Evolutionary conservation across 2,888 invertebrate species (phyloP).

Genomic region (Achlya flavicornis): DNA sequence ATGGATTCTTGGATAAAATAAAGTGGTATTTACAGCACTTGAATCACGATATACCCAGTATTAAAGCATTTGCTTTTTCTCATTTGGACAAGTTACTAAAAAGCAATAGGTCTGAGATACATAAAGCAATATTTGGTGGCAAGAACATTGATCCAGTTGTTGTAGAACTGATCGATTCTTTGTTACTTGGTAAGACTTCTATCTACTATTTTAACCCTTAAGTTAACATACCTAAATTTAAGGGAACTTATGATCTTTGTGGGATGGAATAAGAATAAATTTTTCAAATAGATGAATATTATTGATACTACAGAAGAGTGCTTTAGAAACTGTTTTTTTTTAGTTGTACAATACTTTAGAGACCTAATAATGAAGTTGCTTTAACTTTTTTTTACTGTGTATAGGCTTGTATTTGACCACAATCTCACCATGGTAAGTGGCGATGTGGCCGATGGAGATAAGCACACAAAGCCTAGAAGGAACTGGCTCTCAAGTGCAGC

Average conservation of each 20-base stretch:
- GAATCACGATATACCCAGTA: slow-evolving; percentile 91
- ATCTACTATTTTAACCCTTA: not conserved
- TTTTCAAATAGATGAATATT: no score
- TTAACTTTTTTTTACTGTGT: not conserved
- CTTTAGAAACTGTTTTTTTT: no score
- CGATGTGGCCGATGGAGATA: no score
- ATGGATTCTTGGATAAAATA: slow-evolving; percentile 85
- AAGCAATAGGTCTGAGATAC: slow-evolving; percentile 87
- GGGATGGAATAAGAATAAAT: no score
- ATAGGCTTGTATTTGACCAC: no score
- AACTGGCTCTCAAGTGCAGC: no score
- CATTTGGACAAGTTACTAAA: slow-evolving; percentile 88
- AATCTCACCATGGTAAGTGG: no score
- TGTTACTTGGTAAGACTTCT: slow-evolving; percentile 80
- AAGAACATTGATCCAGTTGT: slow-evolving; percentile 88
- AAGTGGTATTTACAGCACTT: slow-evolving; percentile 87
- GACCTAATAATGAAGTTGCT: not conserved
- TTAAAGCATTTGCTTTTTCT: slow-evolving; percentile 89
- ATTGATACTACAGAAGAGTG: no score
- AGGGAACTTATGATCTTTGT: no score
- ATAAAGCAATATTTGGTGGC: slow-evolving; percentile 88
- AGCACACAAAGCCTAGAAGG: no score
- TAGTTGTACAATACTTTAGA: not conserved
- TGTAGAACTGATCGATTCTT: slow-evolving; percentile 87
- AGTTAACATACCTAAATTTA: not conserved